phyloP scores from a whole-genome alignment of 2,113 vertebrate species.

The Carassius auratus region DNA sequence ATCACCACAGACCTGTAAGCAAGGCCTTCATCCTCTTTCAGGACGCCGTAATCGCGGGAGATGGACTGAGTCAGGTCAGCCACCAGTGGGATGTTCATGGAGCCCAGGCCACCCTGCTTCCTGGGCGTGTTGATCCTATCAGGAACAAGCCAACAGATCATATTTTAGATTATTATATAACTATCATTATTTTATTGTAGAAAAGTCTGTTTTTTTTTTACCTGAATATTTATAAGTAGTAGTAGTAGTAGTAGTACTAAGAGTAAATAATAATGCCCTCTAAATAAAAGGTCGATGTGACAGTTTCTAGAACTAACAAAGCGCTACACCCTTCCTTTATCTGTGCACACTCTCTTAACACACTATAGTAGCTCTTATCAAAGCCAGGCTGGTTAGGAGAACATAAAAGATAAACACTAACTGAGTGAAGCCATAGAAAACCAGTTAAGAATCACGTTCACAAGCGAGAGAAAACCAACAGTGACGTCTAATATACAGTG shows the following conservation, averaged over 20 bases:
- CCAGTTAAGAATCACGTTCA: not conserved
- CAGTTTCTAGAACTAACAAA: constrained; percentile 7
- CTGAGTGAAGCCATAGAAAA: not conserved
- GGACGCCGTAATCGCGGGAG: constrained; percentile 83
- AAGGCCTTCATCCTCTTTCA: constrained; percentile 87
- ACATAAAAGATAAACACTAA: constrained; percentile 26
- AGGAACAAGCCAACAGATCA: not conserved
- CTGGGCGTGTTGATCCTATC: constrained; percentile 85
- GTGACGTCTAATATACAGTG: not conserved
- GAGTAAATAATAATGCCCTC: not conserved
- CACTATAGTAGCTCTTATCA: too few relatives aligned
- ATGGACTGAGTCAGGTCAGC: constrained; percentile 83
- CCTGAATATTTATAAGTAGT: not conserved
- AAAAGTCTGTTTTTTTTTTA: too few relatives aligned
- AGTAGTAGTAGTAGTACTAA: too few relatives aligned
- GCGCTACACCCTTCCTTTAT: constrained; percentile 20
- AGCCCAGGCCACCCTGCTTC: constrained; percentile 87
- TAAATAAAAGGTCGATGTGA: not conserved
- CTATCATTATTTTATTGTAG: too few relatives aligned
- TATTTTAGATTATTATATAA: too few relatives aligned
- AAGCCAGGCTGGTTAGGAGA: not conserved
- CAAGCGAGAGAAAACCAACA: not conserved
- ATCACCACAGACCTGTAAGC: constrained; percentile 76
- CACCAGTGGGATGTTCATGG: constrained; percentile 85
- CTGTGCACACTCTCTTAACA: not conserved